Evolutionary conservation across 2,113 vertebrate genomes (phyloP).

Genomic region (Bos indicus): DNA sequence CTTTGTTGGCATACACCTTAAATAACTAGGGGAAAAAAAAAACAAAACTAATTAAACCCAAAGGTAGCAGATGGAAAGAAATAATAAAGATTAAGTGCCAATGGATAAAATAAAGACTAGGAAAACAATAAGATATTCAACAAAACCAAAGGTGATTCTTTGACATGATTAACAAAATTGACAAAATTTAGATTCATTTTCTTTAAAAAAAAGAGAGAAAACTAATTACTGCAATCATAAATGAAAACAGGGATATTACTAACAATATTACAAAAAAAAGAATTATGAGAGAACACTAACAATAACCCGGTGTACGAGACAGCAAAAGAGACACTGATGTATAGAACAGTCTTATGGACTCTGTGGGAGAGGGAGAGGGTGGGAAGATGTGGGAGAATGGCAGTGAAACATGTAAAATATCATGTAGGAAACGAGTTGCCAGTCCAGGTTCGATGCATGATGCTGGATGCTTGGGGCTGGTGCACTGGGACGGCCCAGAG

Average conservation of each 20-base stretch:
- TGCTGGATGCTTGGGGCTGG: no score
- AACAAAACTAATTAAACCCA: not conserved
- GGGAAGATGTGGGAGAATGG: no score
- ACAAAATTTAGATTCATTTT: not conserved
- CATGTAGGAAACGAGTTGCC: no score
- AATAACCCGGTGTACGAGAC: no score
- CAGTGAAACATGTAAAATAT: no score
- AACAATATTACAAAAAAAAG: not conserved
- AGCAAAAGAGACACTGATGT: no score
- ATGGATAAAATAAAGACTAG: not conserved
- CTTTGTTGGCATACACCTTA: not conserved
- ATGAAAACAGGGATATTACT: not conserved
- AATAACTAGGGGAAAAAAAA: not conserved
- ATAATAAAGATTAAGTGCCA: not conserved
- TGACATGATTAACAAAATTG: not conserved
- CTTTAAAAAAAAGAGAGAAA: not conserved
- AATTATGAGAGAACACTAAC: not conserved
- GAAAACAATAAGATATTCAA: not conserved
- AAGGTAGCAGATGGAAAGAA: not conserved
- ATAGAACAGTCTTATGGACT: no score
- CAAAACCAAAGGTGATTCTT: not conserved
- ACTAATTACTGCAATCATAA: not conserved
- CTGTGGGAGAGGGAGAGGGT: no score
- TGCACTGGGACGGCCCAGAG: no score
- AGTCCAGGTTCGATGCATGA: no score